phyloP scores from a whole-genome alignment of 1,140 invertebrate genomes.

The Forficula auricularia region DNA sequence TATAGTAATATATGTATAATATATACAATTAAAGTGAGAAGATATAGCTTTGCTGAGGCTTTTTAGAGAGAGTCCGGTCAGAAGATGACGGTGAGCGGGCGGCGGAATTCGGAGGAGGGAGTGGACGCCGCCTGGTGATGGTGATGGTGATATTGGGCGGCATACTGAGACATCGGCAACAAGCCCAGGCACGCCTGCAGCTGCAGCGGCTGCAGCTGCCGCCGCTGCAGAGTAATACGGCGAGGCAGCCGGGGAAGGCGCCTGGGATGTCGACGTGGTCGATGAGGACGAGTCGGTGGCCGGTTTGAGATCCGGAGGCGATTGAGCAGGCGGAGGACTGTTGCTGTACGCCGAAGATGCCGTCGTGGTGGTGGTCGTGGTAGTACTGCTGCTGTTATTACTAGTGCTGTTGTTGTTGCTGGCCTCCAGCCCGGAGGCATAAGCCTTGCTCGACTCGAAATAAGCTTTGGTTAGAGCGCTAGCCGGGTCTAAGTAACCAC shows the following conservation, averaged over 20 bases:
- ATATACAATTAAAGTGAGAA: no score
- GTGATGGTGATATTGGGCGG: constrained; percentile 44
- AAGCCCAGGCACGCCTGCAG: constrained; percentile 26
- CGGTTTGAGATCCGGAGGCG: background rate
- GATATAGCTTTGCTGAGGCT: no score
- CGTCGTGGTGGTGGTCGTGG: background rate
- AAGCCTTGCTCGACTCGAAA: constrained; percentile 54
- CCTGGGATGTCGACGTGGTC: background rate
- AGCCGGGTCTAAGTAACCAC: constrained; percentile 36
- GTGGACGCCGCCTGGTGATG: constrained; percentile 26
- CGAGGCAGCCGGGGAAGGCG: background rate
- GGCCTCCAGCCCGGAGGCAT: constrained; percentile 43
- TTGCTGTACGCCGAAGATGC: no score
- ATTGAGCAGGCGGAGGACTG: no score
- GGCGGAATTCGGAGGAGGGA: constrained; percentile 44
- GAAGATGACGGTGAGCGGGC: constrained; percentile 70
- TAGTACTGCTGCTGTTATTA: background rate
- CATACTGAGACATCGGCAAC: constrained; percentile 21
- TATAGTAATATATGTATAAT: no score
- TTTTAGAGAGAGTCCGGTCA: no score
- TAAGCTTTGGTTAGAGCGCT: constrained; percentile 61
- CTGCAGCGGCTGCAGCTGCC: background rate
- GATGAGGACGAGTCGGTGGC: background rate
- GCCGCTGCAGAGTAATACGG: constrained; percentile 2
- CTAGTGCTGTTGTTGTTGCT: constrained; percentile 3